phyloP scores from a whole-genome alignment of 2,888 invertebrate species.

The Gymnoscelis rufifasciata region DNA sequence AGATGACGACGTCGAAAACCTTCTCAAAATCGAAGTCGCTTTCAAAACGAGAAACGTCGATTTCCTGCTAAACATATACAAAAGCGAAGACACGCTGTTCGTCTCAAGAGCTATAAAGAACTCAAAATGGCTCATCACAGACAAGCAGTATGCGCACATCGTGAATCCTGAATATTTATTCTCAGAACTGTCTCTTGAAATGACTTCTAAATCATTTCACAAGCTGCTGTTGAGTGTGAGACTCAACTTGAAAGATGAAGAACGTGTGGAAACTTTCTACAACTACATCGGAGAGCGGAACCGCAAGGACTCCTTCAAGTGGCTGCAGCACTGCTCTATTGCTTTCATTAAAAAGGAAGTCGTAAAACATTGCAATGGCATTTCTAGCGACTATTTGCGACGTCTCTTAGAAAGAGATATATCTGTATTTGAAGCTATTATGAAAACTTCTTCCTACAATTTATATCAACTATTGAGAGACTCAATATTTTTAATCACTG shows the following conservation, averaged over 20 bases:
- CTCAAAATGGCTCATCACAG: conserved; percentile 53
- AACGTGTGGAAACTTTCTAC: conserved; percentile 53
- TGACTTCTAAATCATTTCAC: conserved; percentile 50
- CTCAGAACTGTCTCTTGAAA: conserved; percentile 45
- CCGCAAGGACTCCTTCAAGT: conserved; percentile 41
- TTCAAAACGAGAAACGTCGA: conserved; percentile 38
- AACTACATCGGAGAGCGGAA: conserved; percentile 40
- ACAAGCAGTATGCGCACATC: conserved; percentile 48
- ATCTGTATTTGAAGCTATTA: conserved; percentile 35
- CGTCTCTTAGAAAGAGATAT: conserved; percentile 49
- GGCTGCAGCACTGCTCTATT: conserved; percentile 55
- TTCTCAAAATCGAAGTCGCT: conserved; percentile 51
- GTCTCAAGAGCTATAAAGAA: conserved; percentile 54
- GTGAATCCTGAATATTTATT: conserved; percentile 56
- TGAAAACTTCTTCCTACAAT: conserved; percentile 3
- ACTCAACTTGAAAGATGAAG: conserved; percentile 48
- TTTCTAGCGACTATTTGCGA: conserved; percentile 35
- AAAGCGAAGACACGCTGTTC: conserved; percentile 51
- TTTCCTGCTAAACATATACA: conserved; percentile 42
- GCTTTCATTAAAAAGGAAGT: conserved; percentile 45
- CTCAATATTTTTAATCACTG: conserved; percentile 34
- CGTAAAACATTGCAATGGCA: conserved; percentile 26
- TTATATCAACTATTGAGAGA: conserved; percentile 6
- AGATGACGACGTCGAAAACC: conserved; percentile 37
- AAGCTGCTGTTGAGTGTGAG: conserved; percentile 53